Base-by-base conservation (phyloP, 2,888 invertebrate genomes). In the Mayetiola destructor region DNA sequence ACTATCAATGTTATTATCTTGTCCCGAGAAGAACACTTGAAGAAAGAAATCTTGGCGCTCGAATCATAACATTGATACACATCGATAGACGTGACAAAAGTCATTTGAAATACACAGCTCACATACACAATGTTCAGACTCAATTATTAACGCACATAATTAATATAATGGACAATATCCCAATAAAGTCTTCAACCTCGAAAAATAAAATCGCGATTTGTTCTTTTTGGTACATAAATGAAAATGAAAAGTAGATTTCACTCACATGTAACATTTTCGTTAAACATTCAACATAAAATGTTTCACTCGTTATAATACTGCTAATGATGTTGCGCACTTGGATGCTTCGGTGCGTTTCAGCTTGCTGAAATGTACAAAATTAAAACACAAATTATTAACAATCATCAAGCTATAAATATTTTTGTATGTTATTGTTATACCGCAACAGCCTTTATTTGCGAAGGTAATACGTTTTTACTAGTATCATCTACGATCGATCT, bases 221-320 rank as follows among this genome's bases (percentile, higher is more conserved):
- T 32, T n/a, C n/a, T n/a, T n/a, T n/a, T n/a, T n/a, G n/a, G n/a
- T n/a, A n/a, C n/a, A n/a, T n/a, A n/a, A 32, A 3, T 55, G 9
- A 20, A 30, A 8, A 35, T 5, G 2, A 35, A 32, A 32, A 35
- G 16, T 8, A 3, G 3, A 27, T 54, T 56, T 36, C 21, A 61
- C 68, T 72, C 74, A 88, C 89, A 80, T 88, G 88, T 64, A 89
- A 78, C 78, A 92, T 84, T 61, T 92, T 88, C 65, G 86, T 86
- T 56, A 94, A 77, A 71, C 90, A 89, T 71, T 89, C 89, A 48
- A 93, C 87, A 69, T 93, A 94, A 62, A 88, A 83, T 55, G 83
- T 83, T 74, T 94, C 94, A 69, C 91, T 92, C 65, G 91, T 90
- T 64, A 93, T 85, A 62, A 94, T 91, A 66, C 90, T 91, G 63